Conservation (phyloP, 2,113 vertebrate genomes). For the Mastomys natalensis region DNA sequence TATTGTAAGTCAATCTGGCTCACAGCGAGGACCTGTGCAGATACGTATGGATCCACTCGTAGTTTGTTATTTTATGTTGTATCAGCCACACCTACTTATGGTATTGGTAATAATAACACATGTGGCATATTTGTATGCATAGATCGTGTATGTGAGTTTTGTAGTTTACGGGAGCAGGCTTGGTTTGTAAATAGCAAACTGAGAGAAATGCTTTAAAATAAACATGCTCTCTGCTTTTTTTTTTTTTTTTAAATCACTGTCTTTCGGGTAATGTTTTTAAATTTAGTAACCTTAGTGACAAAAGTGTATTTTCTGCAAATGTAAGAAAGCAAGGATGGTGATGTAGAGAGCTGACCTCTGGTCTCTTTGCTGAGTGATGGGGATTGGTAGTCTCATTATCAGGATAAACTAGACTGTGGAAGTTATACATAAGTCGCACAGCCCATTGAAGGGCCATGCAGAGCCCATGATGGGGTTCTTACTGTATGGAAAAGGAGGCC, state of each 20-base stretch:
- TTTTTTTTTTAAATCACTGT: background rate
- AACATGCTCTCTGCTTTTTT: background rate
- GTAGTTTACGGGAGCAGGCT: background rate
- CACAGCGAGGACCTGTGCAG: background rate
- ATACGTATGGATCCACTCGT: background rate
- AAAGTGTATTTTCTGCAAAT: background rate
- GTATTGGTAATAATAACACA: background rate
- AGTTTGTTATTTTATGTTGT: background rate
- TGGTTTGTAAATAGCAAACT: background rate
- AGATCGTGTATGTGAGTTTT: background rate
- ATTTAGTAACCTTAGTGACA: background rate
- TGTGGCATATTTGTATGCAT: background rate
- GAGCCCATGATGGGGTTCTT: no score
- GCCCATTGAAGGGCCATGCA: background rate
- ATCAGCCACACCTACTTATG: background rate
- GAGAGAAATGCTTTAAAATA: background rate
- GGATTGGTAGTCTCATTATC: background rate
- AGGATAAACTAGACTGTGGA: background rate
- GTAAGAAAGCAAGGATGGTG: background rate
- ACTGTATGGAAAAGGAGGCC: background rate
- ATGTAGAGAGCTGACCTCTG: background rate
- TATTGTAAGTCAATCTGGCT: background rate
- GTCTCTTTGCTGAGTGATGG: background rate
- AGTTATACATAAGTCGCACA: background rate
- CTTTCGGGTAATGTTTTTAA: background rate